Evolutionary conservation across 2,888 invertebrate species (phyloP).

Genomic region (Epirrhoe tristata): DNA sequence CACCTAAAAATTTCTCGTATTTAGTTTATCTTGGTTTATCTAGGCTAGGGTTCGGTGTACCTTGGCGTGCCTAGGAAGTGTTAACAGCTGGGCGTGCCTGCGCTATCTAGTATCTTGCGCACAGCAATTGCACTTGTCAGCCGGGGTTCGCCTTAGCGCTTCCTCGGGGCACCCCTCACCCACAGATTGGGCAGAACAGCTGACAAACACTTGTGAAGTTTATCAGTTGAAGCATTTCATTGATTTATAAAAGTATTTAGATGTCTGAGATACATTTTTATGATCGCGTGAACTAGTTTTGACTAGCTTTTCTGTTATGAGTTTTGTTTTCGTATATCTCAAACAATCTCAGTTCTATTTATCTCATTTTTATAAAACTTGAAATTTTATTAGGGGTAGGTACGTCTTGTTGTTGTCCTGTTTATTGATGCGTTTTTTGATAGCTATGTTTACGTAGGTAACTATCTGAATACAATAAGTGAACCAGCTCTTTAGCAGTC

Average conservation of each 20-base stretch:
- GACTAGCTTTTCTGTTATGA: too few relatives aligned
- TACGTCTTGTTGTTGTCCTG: too few relatives aligned
- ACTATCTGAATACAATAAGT: constrained; percentile 2
- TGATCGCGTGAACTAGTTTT: too few relatives aligned
- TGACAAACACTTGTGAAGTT: background rate
- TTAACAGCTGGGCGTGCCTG: constrained; percentile 70
- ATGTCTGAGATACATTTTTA: too few relatives aligned
- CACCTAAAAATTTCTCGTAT: constrained; percentile 38
- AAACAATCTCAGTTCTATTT: too few relatives aligned
- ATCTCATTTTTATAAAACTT: too few relatives aligned
- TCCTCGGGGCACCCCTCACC: constrained; percentile 29
- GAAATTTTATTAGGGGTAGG: too few relatives aligned
- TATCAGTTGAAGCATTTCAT: too few relatives aligned
- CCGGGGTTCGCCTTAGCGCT: constrained; percentile 52
- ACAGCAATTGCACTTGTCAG: constrained; percentile 75
- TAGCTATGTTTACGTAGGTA: background rate
- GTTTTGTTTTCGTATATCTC: too few relatives aligned
- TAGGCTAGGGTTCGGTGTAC: constrained; percentile 44
- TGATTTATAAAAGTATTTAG: too few relatives aligned
- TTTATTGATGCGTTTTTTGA: too few relatives aligned
- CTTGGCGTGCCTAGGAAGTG: constrained; percentile 49
- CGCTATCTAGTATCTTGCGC: constrained; percentile 74
- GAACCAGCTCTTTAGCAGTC: constrained; percentile 22
- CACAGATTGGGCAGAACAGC: constrained; percentile 18
- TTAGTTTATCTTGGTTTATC: constrained; percentile 43